Base-by-base conservation (phyloP, 1,140 invertebrate species). In the Pseudomyrmex pallidus region DNA sequence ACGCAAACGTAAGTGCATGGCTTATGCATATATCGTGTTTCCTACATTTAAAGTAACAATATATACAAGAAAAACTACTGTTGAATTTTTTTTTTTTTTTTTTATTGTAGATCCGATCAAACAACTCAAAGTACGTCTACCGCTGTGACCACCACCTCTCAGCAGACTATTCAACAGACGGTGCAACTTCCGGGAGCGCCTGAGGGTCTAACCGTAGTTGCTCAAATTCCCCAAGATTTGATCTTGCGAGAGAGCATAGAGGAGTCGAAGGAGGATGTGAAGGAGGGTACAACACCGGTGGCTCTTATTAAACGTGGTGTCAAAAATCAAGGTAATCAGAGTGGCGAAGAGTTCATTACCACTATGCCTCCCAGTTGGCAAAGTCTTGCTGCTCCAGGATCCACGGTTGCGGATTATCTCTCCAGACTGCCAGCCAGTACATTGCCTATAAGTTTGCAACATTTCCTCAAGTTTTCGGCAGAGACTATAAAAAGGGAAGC, bases 351-450 rank as follows among this genome's bases (percentile, higher is more conserved):
- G 22, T 93, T 92, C 48, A 91, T 94, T 13, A 92, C 92, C 2
- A 91, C 92, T 20, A 92, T 94, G 92, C 93, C 92, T 2, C 92
- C 93, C 0, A 92, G 92, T n/a, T 97, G 97, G 97, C 97, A 97
- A 91, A 96, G 96, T 68, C 93, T 97, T 50, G 95, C 96, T 12
- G 94, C 96, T 1, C 95, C 96, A 1, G 96, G 96, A 63, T 96
- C 96, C 2, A 96, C 97, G 2, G 97, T 97, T 9, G 97, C 97
- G 7, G 97, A 98, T 93, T 98, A 97, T 93, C 94, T 98, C 22
- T 97, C 97, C 8, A 95, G 96, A 91, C 90, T 97, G 86, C 96
- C 96, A 52, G 95, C 96, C 17, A 96, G 90, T 70, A 93, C 94
- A 2, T 84, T 94, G 50, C 94, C 94, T 0, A 87, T 95, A 17